Evolutionary conservation across 2,113 vertebrate genomes (phyloP).

Genomic region (Sebastes schlegelii): DNA sequence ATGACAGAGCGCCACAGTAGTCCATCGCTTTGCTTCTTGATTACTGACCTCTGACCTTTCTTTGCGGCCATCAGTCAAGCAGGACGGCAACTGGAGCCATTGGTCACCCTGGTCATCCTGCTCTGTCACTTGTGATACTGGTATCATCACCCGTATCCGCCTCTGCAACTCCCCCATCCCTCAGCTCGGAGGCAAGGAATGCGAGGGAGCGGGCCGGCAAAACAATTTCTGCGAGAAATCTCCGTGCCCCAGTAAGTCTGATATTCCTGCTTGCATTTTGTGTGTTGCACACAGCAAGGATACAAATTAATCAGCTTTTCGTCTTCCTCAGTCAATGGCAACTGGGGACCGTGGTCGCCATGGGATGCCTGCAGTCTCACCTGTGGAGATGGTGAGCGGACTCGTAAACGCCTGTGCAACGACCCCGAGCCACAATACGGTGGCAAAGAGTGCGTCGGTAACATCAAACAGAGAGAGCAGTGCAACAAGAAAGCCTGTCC

Average conservation of each 20-base stretch:
- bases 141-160: slow-evolving; percentile 96
- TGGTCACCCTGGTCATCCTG: slow-evolving; percentile 99
- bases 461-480: slow-evolving; percentile 81
- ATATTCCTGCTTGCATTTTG: neutral
- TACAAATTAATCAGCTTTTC: neutral
- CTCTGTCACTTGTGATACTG: slow-evolving; percentile 94
- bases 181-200: slow-evolving; percentile 94
- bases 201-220: slow-evolving; percentile 93
- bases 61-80: slow-evolving; percentile 88
- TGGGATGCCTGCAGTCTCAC: slow-evolving; percentile 94
- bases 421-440: slow-evolving; percentile 91
- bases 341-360: slow-evolving; percentile 97
- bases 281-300: neutral
- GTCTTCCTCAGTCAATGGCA: slow-evolving; percentile 90
- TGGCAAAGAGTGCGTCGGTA: slow-evolving; percentile 94
- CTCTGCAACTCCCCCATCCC: slow-evolving; percentile 99
- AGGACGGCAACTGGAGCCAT: slow-evolving; percentile 98
- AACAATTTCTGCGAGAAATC: slow-evolving; percentile 91
- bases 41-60: slow-evolving; percentile 44
- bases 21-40: slow-evolving; percentile 3
- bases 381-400: slow-evolving; percentile 93
- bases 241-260: slow-evolving; percentile 92
- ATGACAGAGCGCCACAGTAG: neutral
- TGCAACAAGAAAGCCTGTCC: slow-evolving; percentile 89
- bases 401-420: slow-evolving; percentile 93